Percentiles rank a stretch among this genome's conserved stretches.
Conservation (phyloP, 1,140 invertebrate species). For the Mycetomoellerius zeteki region DNA sequence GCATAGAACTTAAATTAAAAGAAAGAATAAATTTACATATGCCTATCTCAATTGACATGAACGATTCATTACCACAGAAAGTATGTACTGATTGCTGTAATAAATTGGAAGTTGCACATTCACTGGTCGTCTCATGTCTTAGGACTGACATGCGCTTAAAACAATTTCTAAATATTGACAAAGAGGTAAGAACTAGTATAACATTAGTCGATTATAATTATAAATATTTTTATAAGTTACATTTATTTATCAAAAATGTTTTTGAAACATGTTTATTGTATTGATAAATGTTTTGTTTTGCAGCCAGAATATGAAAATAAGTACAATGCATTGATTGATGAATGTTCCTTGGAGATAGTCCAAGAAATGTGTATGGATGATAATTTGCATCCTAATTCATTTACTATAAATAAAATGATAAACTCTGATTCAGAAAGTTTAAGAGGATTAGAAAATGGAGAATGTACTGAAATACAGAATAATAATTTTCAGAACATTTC, state of each 20-base stretch:
- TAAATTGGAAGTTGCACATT: constrained; percentile 79
- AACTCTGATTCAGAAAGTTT: constrained; percentile 37
- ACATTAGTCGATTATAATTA: constrained; percentile 4
- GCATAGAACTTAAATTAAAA: constrained; percentile 69
- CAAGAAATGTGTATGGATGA: constrained; percentile 48
- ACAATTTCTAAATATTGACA: constrained; percentile 76
- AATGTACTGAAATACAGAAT: constrained; percentile 38
- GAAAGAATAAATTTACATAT: constrained; percentile 80
- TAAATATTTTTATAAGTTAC: constrained; percentile 22
- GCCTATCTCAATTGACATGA: constrained; percentile 72
- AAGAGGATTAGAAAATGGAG: constrained; percentile 30
- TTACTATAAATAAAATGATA: constrained; percentile 36
- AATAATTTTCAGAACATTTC: constrained; percentile 53
- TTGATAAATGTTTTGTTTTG: constrained; percentile 49
- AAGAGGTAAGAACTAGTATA: constrained; percentile 66
- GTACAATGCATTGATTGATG: constrained; percentile 69
- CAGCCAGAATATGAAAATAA: constrained; percentile 75
- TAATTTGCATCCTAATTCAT: constrained; percentile 1
- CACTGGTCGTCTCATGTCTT: constrained; percentile 74
- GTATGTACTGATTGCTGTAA: constrained; percentile 79
- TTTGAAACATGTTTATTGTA: constrained; percentile 8
- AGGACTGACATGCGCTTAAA: constrained; percentile 79
- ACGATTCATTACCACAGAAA: constrained; percentile 78
- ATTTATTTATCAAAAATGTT: constrained; percentile 42
- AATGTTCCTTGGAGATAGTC: constrained; percentile 66